Percentiles rank a stretch among this genome's conserved stretches.
These are phyloP conservation scores for Papilio polytes DNA, from an alignment of 1,140 invertebrate genomes.

Conservation along the genomic window DNA sequence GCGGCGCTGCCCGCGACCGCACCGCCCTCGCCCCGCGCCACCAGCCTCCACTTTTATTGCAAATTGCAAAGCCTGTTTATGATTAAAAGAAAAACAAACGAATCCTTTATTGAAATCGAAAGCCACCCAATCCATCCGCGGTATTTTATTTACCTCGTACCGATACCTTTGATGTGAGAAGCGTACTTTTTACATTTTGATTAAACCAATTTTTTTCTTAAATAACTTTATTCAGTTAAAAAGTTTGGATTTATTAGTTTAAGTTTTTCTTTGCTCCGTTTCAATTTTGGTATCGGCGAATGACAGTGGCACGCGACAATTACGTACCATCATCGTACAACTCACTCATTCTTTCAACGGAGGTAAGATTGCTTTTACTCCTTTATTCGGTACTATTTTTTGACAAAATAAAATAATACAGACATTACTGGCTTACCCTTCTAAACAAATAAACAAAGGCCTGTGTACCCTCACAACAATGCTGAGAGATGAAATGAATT, in stretches of 20 bases:
- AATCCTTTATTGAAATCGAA: slow-evolving; percentile 43
- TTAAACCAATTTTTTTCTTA: not conserved
- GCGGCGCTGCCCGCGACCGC: slow-evolving; percentile 59
- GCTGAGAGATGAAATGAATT: slow-evolving; percentile 14
- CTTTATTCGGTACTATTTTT: not conserved
- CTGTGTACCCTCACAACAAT: slow-evolving; percentile 4
- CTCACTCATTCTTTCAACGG: not conserved
- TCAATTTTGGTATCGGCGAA: too few species aligned
- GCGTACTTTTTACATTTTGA: not conserved
- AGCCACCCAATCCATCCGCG: slow-evolving; percentile 12
- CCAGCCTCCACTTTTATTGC: slow-evolving; percentile 70
- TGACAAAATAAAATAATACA: not conserved
- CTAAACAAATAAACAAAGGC: slow-evolving; percentile 26
- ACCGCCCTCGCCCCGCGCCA: slow-evolving; percentile 44
- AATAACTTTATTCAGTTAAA: slow-evolving; percentile 11
- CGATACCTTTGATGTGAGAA: not conserved
- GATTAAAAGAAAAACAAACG: slow-evolving; percentile 70
- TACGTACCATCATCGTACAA: not conserved
- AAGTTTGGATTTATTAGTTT: not conserved
- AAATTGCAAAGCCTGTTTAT: slow-evolving; percentile 79
- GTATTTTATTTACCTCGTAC: not conserved
- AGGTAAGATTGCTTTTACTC: not conserved
- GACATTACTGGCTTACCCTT: slow-evolving; percentile 2
- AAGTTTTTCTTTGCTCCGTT: not conserved
- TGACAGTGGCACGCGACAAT: too few species aligned